Evolutionary conservation across 2,113 vertebrate genomes (phyloP), one percentile per base, ranked within the genome.

Genomic region (Thymallus thymallus): DNA sequence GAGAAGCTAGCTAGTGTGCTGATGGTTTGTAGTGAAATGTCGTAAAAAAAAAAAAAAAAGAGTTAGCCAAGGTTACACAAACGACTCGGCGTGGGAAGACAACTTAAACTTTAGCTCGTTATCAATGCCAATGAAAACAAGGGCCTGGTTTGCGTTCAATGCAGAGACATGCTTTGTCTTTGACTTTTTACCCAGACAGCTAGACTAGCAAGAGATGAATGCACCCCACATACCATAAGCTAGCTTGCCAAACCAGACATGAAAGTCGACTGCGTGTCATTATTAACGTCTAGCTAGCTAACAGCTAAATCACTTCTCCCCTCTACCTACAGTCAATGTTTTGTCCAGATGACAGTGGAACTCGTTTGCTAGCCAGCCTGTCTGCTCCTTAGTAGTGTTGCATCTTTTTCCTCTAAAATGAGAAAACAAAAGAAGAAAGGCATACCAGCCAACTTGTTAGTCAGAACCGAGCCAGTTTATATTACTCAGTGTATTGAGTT

Each of bases 11-110:
- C n/a, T 10, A 60, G 24, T 14, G 12, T 30, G 26, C n/a, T 41
- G 35, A 41, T 41, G 35, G 35, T n/a, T 20, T 62, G 45, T 29
- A 68, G 74, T 75, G 76, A 55, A 76, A 75, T 82, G 84, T 86
- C 84, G 71, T 76, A 80, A 79, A 64, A 41, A 24, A 83, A 86
- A 88, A 69, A 74, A 80, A 79, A 64, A 41, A 24, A 83, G 86
- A 88, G 48, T 23, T 32, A 68, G 20, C 64, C 65, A 73, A 51
- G 22, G 71, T 51, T 24, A 26, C 55, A 56, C 69, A 58, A 65
- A 60, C 12, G 24, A 60, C 26, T 22, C 41, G 58, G 58, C 58
- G 10, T n/a, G 6, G 7, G 6, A 61, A 61, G 24, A 16, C n/a
- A 64, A 64, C 9, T 2, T n/a, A 24, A 60, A 10, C 0, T 73